Evolutionary conservation across 2,797 vertebrate genomes (phyloP), one percentile per base, ranked within the genome.

Genomic region (Takifugu ocellatus): DNA sequence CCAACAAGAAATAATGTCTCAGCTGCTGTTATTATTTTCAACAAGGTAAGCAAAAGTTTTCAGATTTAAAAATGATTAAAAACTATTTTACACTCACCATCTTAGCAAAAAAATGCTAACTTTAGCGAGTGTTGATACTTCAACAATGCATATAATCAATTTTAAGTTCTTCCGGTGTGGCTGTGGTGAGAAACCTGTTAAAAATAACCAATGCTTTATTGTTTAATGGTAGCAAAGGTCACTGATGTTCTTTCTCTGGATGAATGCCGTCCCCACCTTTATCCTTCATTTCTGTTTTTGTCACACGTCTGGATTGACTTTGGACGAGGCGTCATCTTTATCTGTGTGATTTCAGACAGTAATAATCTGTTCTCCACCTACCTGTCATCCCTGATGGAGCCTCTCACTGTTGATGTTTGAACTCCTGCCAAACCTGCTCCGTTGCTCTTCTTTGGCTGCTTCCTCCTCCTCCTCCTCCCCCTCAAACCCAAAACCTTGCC

Each of bases 391-490:
- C 36, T 1, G 24, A 82, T 76, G 49, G 29, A 77, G 56, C 81
- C 63, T 45, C 70, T 59, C 73, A 62, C 54, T 0, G 54, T 58
- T 79, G 82, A 75, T 75, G 63, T 81, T 79, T 76, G 69, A 66
- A 62, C 61, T 77, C 59, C 67, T 79, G 79, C 77, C 85, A 87
- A 83, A 82, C 74, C 55, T 56, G 74, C 74, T 70, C 72, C 61
- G 83, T 65, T 73, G 75, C 87, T 84, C 86, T 67, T 81, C 79
- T 82, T 66, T 42, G 51, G 43, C 39, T 61, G 61, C 66, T 68
- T 72, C 61, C 56, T 60, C 70, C 54, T 58, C 68, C 56, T 74
- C 53, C 43, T 16, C 42, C 43, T 16, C 36, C 36, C 14, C 43
- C 43, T 44, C 43, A 15, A 3, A 5, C 44, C 16, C n/a, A 63